A percentile compares a stretch with the other conserved stretches of the same genome.
Evolutionary conservation across 2,797 vertebrate genomes (phyloP).

Genomic region (Pachyuromys duprasi): DNA sequence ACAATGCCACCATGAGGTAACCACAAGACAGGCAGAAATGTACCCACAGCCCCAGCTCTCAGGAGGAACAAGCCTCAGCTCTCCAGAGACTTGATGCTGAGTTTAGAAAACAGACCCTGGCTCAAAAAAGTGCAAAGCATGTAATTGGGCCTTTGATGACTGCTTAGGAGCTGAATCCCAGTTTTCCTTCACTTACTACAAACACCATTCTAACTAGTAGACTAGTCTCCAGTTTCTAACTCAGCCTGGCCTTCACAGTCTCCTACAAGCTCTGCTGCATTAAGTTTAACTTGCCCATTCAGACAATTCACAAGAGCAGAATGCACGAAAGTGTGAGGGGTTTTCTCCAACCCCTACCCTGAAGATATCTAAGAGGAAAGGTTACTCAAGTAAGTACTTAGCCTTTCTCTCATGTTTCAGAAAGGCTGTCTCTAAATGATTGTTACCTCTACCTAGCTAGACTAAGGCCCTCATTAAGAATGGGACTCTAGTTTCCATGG

Average conservation of each 20-base stretch:
- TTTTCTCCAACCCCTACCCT: slow-evolving; percentile 11
- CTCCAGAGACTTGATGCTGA: background rate
- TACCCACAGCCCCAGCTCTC: background rate
- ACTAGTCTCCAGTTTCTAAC: background rate
- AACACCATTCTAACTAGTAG: background rate
- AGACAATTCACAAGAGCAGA: background rate
- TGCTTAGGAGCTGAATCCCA: background rate
- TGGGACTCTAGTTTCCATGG: background rate
- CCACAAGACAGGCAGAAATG: background rate
- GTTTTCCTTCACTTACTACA: background rate
- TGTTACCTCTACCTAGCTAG: background rate
- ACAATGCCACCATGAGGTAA: background rate
- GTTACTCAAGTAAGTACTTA: background rate
- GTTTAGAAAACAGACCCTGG: background rate
- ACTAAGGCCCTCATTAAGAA: background rate
- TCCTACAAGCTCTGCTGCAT: background rate
- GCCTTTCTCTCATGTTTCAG: background rate
- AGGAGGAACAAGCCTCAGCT: too few relatives aligned
- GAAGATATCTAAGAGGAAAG: background rate
- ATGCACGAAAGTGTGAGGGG: background rate
- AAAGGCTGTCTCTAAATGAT: background rate
- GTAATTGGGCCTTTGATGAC: background rate
- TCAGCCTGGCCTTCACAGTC: background rate
- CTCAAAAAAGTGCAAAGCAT: background rate
- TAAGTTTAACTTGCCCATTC: background rate